Percentiles rank a stretch among this genome's conserved stretches.
Evolutionary conservation across 2,797 vertebrate species (phyloP).

Genomic region (Sebastes vulpes): DNA sequence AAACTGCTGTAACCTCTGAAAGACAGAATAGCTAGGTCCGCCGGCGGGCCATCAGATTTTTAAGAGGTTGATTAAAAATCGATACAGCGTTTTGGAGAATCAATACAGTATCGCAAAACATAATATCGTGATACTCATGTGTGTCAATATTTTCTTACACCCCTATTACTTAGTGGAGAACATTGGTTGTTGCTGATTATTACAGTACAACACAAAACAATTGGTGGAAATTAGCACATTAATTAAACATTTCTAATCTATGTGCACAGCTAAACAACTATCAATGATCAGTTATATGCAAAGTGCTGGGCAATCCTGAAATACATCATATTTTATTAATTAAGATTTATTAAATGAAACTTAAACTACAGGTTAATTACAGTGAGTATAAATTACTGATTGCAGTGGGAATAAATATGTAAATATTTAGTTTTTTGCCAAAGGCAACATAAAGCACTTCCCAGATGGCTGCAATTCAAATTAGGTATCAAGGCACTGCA

Average conservation of each 20-base stretch:
- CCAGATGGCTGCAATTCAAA: background rate
- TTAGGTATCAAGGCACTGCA: background rate
- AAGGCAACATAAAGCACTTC: background rate
- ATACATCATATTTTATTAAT: background rate
- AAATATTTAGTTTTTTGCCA: background rate
- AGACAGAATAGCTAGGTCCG: no score
- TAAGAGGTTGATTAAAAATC: no score
- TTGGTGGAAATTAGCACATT: background rate
- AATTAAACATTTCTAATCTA: background rate
- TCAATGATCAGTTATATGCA: background rate
- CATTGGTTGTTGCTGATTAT: background rate
- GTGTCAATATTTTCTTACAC: no score
- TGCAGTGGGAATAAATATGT: conserved; percentile 1
- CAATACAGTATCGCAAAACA: no score
- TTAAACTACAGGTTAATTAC: background rate
- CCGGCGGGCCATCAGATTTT: no score
- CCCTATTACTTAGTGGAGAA: background rate
- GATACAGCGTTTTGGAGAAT: no score
- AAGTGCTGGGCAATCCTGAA: background rate
- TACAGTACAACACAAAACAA: background rate
- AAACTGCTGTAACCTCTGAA: no score
- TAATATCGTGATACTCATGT: no score
- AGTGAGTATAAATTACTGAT: background rate
- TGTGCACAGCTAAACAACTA: background rate
- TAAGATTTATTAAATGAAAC: background rate